Evolutionary conservation across 2,113 vertebrate genomes (phyloP), one percentile per base, ranked within the genome.

Genomic region (Synodontis membranacea): DNA sequence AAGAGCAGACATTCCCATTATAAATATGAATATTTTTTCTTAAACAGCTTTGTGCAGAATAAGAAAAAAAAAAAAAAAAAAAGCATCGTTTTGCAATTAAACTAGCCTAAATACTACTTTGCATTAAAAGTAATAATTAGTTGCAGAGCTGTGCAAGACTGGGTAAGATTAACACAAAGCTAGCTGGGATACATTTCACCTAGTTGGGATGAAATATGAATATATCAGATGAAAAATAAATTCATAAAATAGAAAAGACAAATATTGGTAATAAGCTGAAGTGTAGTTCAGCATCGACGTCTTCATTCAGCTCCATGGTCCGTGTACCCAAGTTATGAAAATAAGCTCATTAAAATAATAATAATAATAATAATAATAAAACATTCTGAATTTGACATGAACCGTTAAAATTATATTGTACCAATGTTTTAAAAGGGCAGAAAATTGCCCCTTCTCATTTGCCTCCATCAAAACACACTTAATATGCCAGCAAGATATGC

Each of bases 401-500:
- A 80, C 17, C 50, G 39, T 25, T 12, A 48, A 66, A 48, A 62
- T 17, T 15, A 31, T 46, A 46, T 23, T 11, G 28, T 46, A 82
- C 15, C 12, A 48, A 70, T 68, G 58, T 66, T 80, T 31, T 56
- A 70, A 58, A 44, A 56, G 10, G 11, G 21, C 48, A 21, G 19
- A 52, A 56, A 72, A 21, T 14, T 78, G 44, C 54, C 23, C 7
- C 5, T 84, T 76, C 72, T 85, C 23, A 79, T 39, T 19, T 17
- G 17, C 64, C 42, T 58, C 66, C 46, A 62, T 25, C 4, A 68
- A 64, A 50, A 80, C 14, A 42, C 76, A 72, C 39, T 74, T 17
- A 34, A 25, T 58, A 14, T 75, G 25, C 23, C n/a, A 62, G 82
- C 76, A 62, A 90, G 89, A 93, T 90, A 62, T 92, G 92, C 90